Evolutionary conservation across 1,140 invertebrate species (phyloP), one percentile per base, ranked within the genome.

Genomic region (Spodoptera litura): DNA sequence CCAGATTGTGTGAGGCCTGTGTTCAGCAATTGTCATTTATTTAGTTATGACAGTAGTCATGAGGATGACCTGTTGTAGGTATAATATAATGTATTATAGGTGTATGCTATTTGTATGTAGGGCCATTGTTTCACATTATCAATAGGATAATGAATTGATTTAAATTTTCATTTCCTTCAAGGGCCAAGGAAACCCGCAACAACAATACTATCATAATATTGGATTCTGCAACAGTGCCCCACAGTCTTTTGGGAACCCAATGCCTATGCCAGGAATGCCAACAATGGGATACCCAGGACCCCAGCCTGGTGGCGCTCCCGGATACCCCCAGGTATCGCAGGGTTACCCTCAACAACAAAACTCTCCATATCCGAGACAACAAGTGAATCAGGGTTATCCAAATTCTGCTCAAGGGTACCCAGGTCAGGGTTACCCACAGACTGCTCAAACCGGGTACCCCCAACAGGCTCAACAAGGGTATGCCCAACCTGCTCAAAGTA

Each of bases 171-270:
- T 92, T 94, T 94, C 87, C 78, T 93, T 94, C 83, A 94, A 95
- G 94, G 94, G 94, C 82, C 91, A 91, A 86, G 87, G 87, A 83
- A 87, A 87, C 68, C 85, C 87, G 38, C 89, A 85, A 81, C 90
- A 89, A 79, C 90, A 85, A 79, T 95, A 95, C 79, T 85, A 94
- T 72, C 94, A 95, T 87, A 95, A 95, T 93, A 86, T 95, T 78
- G 94, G 94, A 87, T 95, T 94, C 91, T 83, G 80, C 86, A 94
- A 94, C 88, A 76, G 85, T 4, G 93, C 94, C 35, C 94, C 94
- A 59, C 94, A 95, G 79, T 95, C 94, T 5, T 95, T 95, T 64
- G 94, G 94, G 31, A 95, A 94, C 85, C 93, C 93, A 10, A 89
- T 91, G 91, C 94, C 93, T 20, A 95, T 94, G 89, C 89, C 89